Percentiles rank a stretch among this genome's conserved stretches.
These are phyloP conservation scores for Thecocarcelia acutangulata DNA, from an alignment of 2,888 invertebrate genomes.

Conservation along the genomic window DNA sequence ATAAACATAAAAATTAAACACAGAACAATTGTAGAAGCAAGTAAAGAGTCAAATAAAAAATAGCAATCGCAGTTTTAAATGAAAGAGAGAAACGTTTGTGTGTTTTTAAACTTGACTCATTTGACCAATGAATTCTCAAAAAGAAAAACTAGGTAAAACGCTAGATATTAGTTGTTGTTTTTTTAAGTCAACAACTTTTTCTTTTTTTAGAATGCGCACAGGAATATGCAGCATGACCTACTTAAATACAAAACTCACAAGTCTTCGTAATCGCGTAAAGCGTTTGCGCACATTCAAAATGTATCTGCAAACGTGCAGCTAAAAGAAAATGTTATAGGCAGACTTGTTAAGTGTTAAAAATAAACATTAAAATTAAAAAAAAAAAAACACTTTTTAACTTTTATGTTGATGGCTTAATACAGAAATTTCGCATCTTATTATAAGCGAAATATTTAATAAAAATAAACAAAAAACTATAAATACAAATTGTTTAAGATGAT, in stretches of 20 bases:
- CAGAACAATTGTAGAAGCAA: neutral
- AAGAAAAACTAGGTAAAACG: conserved; percentile 27
- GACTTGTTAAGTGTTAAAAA: conserved; percentile 18
- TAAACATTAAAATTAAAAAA: neutral
- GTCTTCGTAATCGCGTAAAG: conserved; percentile 34
- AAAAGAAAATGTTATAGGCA: neutral
- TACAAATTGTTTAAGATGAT: no score
- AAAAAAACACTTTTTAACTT: neutral
- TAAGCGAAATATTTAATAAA: no score
- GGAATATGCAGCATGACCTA: conserved; percentile 48
- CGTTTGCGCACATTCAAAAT: conserved; percentile 49
- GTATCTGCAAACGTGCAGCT: neutral
- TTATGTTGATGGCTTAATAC: neutral
- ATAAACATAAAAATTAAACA: conserved; percentile 13
- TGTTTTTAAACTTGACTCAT: conserved; percentile 65
- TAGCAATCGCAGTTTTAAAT: conserved; percentile 2
- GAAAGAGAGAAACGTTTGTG: conserved; percentile 44
- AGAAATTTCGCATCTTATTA: no score
- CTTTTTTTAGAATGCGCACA: conserved; percentile 36
- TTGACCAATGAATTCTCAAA: conserved; percentile 64
- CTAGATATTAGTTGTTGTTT: conserved; percentile 28
- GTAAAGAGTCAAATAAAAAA: conserved; percentile 9
- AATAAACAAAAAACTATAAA: no score
- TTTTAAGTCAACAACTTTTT: conserved; percentile 41
- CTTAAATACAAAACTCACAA: conserved; percentile 51